Evolutionary conservation across 2,888 invertebrate genomes (phyloP), one percentile per base, ranked within the genome.

Genomic region (Autographa gamma): DNA sequence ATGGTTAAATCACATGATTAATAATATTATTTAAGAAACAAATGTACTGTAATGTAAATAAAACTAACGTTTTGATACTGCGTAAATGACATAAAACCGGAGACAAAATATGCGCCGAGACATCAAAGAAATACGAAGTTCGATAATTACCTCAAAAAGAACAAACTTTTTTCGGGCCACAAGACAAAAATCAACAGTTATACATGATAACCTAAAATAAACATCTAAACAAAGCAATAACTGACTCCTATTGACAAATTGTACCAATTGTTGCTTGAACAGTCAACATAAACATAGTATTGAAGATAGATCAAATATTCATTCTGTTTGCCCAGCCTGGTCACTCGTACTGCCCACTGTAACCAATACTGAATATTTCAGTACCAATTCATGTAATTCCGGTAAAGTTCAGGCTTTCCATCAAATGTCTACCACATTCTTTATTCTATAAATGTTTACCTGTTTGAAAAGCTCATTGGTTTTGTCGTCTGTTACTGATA

Each of bases 291-390:
- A 77, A 79, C 71, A 68, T 52, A 31, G 75, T 66, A 79, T 71
- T 75, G 77, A 43, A 65, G 58, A 32, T 56, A 62, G 34, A 67
- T 77, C 66, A 68, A 76, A 67, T 76, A 75, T 76, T 76, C 63
- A 77, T 66, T 71, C 58, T 16, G 76, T 74, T 64, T 62, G 76
- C 63, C 48, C 80, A 63, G 80, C 77, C 72, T 80, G 68, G 64
- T 71, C 76, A 16, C 54, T 65, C 61, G 67, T 56, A 64, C 59
- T 69, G 52, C 31, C 66, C 61, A 71, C 59, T 65, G 71, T 63
- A 59, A 63, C 63, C 41, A 63, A 60, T 32, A 25, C 16, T 76
- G 60, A 80, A 77, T 80, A 80, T 76, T 77, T 79, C 66, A 77
- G 64, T 71, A 41, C 59, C 60, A 52, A 68, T 66, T 76, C 67